Evolutionary conservation across 1,140 invertebrate genomes (phyloP), one percentile per base, ranked within the genome.

Genomic region (Spodoptera litura): DNA sequence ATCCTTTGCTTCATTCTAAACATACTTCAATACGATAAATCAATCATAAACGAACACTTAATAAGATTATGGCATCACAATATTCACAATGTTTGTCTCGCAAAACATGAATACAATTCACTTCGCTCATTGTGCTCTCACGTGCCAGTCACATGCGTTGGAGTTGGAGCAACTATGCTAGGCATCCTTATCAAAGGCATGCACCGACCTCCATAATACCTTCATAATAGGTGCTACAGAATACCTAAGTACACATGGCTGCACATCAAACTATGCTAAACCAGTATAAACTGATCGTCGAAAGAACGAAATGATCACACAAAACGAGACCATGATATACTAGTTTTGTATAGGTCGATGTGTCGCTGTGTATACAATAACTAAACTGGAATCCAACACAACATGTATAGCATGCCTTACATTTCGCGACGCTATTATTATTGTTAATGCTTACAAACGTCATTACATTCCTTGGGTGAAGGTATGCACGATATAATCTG

Each of bases 181-280:
- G 74, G 88, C 88, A 92, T 92, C 86, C 90, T 92, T 90, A 93
- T 94, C 92, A 93, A 90, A 92, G 91, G 91, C 88, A 94, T 92
- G 89, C 90, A 91, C 88, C 87, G 88, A 89, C 86, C 89, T 88
- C 79, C 86, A 71, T 85, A 88, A 86, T 84, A 87, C 85, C 84
- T 88, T 87, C 87, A 88, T 90, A 89, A 90, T 87, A 88, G 85
- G 78, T 89, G 87, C 74, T 86, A 87, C 84, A 87, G 87, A 91
- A 91, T 92, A 83, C 87, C 87, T 88, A 87, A 87, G 84, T 89
- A 88, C 88, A 93, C 31, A 31, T 31, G 3, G 31, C 31, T 31
- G 4, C 31, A 31, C 3, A 3, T 31, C 31, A 31, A 31, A 5
- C 31, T 31, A 31, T 31, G 3, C 31, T 20, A 31, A 31, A 31